Percentiles rank a stretch among this genome's conserved stretches.
These are phyloP conservation scores for Thelaira solivaga DNA, from an alignment of 2,888 invertebrate species.

Conservation along the genomic window DNA sequence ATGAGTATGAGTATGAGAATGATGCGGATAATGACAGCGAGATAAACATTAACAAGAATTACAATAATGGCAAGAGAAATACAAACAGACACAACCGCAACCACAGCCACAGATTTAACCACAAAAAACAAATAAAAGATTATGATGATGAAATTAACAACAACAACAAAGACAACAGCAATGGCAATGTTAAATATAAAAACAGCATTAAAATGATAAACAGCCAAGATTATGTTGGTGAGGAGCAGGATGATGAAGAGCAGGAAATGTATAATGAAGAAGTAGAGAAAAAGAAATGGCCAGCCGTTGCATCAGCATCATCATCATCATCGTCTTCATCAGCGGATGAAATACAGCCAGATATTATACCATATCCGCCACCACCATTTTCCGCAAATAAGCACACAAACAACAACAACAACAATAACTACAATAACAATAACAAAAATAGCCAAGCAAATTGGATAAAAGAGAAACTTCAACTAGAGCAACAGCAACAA, in stretches of 20 bases:
- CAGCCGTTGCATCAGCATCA: conserved; percentile 3
- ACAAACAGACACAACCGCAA: too few relatives aligned
- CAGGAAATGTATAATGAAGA: not conserved
- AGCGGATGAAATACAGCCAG: conserved; percentile 71
- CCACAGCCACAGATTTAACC: conserved; percentile 9
- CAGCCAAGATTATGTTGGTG: not conserved
- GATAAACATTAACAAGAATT: conserved; percentile 31
- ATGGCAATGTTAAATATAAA: too few relatives aligned
- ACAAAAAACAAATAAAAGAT: conserved; percentile 29
- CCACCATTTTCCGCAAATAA: conserved; percentile 59
- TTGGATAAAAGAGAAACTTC: conserved; percentile 31
- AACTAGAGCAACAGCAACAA: conserved; percentile 16
- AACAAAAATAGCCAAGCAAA: conserved; percentile 54
- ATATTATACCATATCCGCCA: conserved; percentile 73
- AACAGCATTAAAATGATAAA: too few relatives aligned
- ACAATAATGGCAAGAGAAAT: not conserved
- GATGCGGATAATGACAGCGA: conserved; percentile 38
- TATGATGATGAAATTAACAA: conserved; percentile 19
- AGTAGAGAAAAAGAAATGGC: conserved; percentile 6
- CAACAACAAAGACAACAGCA: not conserved
- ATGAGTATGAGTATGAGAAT: conserved; percentile 10
- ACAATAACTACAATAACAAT: conserved; percentile 52
- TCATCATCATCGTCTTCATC: not conserved
- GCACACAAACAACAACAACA: conserved; percentile 6
- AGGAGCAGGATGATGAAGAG: not conserved